These are phyloP conservation scores for Naja naja DNA, from an alignment of 2,113 vertebrate species.

Conservation along the genomic window DNA sequence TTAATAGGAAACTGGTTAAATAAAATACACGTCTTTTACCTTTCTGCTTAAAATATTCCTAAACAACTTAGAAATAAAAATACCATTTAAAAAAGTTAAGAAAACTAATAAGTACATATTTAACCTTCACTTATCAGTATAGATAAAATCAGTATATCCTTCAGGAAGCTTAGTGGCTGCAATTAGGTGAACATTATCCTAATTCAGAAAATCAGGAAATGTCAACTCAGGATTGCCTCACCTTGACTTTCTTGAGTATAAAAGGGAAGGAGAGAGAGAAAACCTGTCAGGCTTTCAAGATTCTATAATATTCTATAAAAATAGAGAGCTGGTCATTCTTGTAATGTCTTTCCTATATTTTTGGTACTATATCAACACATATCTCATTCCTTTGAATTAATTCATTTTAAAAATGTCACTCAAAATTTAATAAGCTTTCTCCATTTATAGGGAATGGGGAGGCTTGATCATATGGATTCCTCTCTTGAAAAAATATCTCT, in stretches of 20 bases:
- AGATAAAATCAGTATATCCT: too few relatives aligned
- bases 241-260: neutral
- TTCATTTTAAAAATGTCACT: constrained; percentile 41
- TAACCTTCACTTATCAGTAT: too few relatives aligned
- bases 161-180: too few relatives aligned
- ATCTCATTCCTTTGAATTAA: constrained; percentile 50
- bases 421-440: constrained; percentile 54
- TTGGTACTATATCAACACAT: constrained; percentile 42
- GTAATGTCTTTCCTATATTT: neutral
- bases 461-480: constrained; percentile 39
- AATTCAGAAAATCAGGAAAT: too few relatives aligned
- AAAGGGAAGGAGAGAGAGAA: neutral
- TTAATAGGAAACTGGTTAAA: too few relatives aligned
- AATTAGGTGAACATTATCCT: too few relatives aligned
- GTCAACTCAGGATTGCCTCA: too few relatives aligned
- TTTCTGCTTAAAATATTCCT: neutral
- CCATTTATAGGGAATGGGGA: constrained; percentile 33
- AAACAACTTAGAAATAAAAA: neutral
- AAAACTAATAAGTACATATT: neutral
- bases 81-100: neutral
- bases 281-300: neutral
- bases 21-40: too few relatives aligned
- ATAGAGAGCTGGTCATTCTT: neutral
- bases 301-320: neutral
- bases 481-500: constrained; percentile 10